Conservation (phyloP, 2,113 vertebrate genomes). For the Muscicapa adusta region DNA sequence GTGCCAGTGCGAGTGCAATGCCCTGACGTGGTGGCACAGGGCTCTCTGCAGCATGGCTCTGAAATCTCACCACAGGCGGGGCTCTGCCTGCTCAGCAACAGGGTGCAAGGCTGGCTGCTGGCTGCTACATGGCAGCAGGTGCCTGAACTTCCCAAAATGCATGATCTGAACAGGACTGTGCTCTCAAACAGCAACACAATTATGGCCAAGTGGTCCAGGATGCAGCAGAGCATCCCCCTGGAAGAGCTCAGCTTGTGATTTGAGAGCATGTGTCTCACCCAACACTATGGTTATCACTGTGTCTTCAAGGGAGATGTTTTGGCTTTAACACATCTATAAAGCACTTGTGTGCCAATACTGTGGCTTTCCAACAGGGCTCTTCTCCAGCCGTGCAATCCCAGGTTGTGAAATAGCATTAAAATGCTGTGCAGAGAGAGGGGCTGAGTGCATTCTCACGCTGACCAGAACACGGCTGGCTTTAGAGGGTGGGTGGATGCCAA, state of each 20-base stretch:
- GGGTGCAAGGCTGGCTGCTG: neutral
- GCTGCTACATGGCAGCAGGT: rapidly evolving
- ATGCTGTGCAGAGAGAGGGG: neutral
- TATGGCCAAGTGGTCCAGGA: neutral
- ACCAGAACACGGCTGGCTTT: neutral
- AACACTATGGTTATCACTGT: neutral
- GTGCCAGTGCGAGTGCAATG: rapidly evolving
- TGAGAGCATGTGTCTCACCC: neutral
- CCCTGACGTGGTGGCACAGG: rapidly evolving
- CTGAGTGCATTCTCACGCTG: rapidly evolving
- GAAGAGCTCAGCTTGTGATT: neutral
- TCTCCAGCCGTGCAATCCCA: neutral
- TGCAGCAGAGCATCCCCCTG: neutral
- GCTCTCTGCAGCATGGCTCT: neutral
- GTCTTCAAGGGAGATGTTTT: neutral
- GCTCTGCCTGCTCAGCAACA: neutral
- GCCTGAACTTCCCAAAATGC: neutral
- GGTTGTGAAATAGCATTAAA: neutral
- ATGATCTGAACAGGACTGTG: neutral
- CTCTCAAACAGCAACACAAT: neutral
- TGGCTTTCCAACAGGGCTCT: neutral
- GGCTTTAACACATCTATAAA: neutral
- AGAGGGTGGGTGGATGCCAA: neutral
- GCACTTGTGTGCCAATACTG: neutral
- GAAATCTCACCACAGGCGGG: neutral